phyloP scores from a whole-genome alignment of 2,888 invertebrate genomes.

The Apodemia zela region DNA sequence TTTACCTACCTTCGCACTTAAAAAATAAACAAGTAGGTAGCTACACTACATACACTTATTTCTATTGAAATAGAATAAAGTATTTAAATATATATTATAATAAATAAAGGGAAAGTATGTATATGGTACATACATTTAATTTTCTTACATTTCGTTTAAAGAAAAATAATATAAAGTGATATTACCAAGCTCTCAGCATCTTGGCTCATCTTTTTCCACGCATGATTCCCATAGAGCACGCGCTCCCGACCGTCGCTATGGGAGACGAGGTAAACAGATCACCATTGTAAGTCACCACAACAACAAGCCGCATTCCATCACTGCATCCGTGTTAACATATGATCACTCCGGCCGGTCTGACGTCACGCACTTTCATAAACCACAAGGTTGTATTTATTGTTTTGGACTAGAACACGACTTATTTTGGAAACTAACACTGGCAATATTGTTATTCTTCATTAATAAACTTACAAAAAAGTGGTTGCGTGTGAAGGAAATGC shows the following conservation, averaged over 20 bases:
- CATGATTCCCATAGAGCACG: conserved; percentile 78
- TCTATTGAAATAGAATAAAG: no score
- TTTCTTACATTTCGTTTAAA: conserved; percentile 20
- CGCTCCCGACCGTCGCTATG: conserved; percentile 61
- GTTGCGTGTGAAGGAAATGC: conserved; percentile 67
- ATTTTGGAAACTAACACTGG: not conserved
- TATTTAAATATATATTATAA: no score
- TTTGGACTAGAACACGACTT: conserved; percentile 3
- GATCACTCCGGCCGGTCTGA: conserved; percentile 73
- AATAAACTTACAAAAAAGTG: conserved; percentile 42
- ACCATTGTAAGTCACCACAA: conserved; percentile 72
- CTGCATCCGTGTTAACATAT: conserved; percentile 79
- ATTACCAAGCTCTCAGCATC: conserved; percentile 87
- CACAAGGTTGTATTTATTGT: conserved; percentile 53
- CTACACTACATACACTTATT: not conserved
- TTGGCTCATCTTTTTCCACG: conserved; percentile 85
- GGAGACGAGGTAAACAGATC: conserved; percentile 56
- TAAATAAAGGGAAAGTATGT: conserved; percentile 1
- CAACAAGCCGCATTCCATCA: conserved; percentile 77
- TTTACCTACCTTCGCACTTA: no score
- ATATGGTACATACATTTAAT: not conserved
- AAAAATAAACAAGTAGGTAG: no score
- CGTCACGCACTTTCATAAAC: conserved; percentile 75
- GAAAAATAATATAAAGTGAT: conserved; percentile 58
- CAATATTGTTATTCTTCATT: conserved; percentile 10